Percentiles rank a stretch among this genome's conserved stretches.
Evolutionary conservation across 1,140 invertebrate species (phyloP).

Genomic region (Halictus rubicundus): DNA sequence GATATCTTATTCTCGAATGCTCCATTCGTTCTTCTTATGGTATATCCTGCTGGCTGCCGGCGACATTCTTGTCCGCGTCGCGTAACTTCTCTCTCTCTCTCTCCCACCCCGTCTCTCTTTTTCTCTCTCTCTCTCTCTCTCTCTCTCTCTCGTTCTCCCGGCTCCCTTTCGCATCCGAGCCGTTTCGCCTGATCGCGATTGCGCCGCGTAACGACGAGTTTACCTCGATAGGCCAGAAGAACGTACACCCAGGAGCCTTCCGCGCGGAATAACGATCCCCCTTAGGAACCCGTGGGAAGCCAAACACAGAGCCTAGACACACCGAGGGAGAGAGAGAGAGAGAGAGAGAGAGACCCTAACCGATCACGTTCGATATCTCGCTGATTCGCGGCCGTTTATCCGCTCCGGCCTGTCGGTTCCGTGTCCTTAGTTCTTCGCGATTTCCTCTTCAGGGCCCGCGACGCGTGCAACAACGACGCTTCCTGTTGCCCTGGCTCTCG

Average conservation of each 20-base stretch:
- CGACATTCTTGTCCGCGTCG: conserved; percentile 76
- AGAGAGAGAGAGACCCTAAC: not conserved
- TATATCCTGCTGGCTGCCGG: conserved; percentile 65
- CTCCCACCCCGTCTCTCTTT: too few species aligned
- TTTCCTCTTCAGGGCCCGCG: not conserved
- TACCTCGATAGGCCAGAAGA: conserved; percentile 39
- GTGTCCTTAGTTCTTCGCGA: not conserved
- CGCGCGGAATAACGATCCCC: conserved; percentile 41
- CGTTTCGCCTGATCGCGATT: conserved; percentile 44
- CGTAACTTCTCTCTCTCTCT: conserved; percentile 68
- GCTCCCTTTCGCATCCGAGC: conserved; percentile 17
- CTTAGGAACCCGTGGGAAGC: conserved; percentile 11
- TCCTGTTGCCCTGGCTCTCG: not conserved
- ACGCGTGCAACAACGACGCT: not conserved
- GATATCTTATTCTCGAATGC: conserved; percentile 80
- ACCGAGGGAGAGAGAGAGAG: not conserved
- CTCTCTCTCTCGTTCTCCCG: too few species aligned
- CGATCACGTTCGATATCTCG: conserved; percentile 8
- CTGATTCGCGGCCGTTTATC: not conserved
- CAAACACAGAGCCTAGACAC: not conserved
- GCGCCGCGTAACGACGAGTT: conserved; percentile 46
- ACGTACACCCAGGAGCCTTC: conserved; percentile 14
- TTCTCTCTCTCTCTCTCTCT: too few species aligned
- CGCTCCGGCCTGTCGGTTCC: not conserved
- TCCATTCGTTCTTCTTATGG: conserved; percentile 78